Evolutionary conservation across 2,113 vertebrate species (phyloP).

Genomic region (Scopus umbretta): DNA sequence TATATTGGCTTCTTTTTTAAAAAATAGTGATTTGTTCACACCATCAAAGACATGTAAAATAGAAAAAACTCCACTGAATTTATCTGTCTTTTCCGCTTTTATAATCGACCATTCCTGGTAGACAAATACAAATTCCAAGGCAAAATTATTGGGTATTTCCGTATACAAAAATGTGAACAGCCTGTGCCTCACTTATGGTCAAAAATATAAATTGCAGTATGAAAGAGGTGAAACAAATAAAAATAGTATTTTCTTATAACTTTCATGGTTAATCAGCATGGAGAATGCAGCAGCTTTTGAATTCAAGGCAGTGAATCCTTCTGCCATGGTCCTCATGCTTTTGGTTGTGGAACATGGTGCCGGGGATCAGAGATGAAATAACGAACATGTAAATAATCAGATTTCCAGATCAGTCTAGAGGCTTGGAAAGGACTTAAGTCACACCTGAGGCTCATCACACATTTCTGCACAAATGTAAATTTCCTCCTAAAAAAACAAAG

Average conservation of each 20-base stretch:
- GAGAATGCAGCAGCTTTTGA: not conserved
- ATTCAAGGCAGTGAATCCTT: not conserved
- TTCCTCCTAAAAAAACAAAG: not conserved
- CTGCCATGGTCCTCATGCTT: not conserved
- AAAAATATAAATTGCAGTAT: not conserved
- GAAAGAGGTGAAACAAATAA: not conserved
- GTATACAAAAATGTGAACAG: not conserved
- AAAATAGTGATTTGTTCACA: not conserved
- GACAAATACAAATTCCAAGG: not conserved
- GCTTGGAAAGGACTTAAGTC: not conserved
- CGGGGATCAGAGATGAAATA: not conserved
- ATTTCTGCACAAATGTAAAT: not conserved
- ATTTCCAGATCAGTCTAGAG: not conserved
- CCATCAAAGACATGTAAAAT: not conserved
- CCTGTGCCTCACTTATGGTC: not conserved
- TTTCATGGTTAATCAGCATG: not conserved
- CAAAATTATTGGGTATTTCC: not conserved
- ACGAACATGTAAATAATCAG: not conserved
- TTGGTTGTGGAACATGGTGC: not conserved
- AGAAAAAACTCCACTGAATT: not conserved
- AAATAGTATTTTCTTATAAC: not conserved
- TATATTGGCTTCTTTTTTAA: not conserved
- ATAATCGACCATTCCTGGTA: not conserved
- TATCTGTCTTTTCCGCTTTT: not conserved
- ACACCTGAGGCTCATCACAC: not conserved